Conservation (phyloP, 1,140 invertebrate species). For the Drosophila murphyi region DNA sequence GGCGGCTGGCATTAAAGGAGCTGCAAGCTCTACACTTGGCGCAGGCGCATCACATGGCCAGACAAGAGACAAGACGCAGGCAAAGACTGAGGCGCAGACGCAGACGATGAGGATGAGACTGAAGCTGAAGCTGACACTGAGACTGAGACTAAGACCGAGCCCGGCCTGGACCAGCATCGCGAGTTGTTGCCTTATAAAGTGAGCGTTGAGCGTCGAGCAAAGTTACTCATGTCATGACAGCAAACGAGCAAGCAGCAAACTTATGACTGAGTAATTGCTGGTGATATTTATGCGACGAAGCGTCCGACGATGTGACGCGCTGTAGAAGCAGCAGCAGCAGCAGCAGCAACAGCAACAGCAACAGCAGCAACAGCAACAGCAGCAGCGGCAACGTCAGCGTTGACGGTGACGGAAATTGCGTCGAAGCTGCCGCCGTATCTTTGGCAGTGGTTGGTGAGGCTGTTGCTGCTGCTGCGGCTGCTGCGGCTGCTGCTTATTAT, state of each 20-base stretch:
- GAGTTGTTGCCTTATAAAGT: conserved; percentile 67
- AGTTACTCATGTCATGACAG: conserved; percentile 82
- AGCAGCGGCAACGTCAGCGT: conserved; percentile 1
- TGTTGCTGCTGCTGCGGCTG: conserved; percentile 1
- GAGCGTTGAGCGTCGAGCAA: conserved; percentile 60
- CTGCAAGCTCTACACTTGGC: conserved; percentile 54
- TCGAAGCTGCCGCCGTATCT: conserved; percentile 32
- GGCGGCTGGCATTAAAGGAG: conserved; percentile 63
- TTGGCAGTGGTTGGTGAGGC: conserved; percentile 25
- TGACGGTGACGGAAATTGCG: conserved; percentile 36
- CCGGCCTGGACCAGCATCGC: conserved; percentile 2
- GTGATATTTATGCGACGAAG: conserved; percentile 84
- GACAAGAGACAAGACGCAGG: conserved; percentile 22
- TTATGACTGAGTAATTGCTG: conserved; percentile 84
- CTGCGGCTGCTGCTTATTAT: conserved; percentile 56
- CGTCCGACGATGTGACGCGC: conserved; percentile 55
- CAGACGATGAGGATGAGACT: no score
- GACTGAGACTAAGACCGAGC: neutral
- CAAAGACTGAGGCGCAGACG: conserved; percentile 4
- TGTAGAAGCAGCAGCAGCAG: conserved; percentile 7
- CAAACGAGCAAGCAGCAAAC: conserved; percentile 82
- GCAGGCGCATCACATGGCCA: conserved; percentile 38
- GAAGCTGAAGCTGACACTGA: neutral
- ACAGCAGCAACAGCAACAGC: neutral
- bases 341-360: neutral